Conservation (phyloP, 2,797 vertebrate genomes). For the Pipistrellus kuhlii region DNA sequence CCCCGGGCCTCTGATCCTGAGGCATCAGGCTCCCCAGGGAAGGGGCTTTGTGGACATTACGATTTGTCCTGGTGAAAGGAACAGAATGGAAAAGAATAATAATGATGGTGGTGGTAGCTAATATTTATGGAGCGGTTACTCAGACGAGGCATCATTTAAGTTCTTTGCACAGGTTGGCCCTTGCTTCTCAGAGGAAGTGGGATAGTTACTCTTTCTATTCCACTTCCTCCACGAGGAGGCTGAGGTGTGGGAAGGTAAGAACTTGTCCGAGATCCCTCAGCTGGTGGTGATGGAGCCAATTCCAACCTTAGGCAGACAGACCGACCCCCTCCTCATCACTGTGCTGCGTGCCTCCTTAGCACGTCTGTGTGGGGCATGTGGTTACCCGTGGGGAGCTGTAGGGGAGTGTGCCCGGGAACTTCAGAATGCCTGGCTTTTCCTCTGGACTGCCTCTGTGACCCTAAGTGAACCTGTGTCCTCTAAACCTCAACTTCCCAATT, state of each 20-base stretch:
- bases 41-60: not conserved
- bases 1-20: not conserved
- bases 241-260: not conserved
- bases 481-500: not conserved
- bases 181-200: not conserved
- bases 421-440: not conserved
- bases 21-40: not conserved
- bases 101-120: not conserved
- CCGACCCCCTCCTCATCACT: not conserved
- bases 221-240: not conserved
- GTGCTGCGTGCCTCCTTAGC: not conserved
- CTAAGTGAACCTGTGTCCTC: constrained; percentile 55
- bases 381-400: not conserved
- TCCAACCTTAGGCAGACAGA: not conserved
- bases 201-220: not conserved
- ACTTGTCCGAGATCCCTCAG: not conserved
- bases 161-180: not conserved
- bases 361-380: not conserved
- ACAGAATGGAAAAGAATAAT: not conserved
- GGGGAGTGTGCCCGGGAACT: not conserved
- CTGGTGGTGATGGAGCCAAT: not conserved
- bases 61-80: not conserved
- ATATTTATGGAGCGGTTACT: not conserved
- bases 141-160: not conserved
- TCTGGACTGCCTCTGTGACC: not conserved